phyloP scores from a whole-genome alignment of 2,797 vertebrate species.

The Alca torda region DNA sequence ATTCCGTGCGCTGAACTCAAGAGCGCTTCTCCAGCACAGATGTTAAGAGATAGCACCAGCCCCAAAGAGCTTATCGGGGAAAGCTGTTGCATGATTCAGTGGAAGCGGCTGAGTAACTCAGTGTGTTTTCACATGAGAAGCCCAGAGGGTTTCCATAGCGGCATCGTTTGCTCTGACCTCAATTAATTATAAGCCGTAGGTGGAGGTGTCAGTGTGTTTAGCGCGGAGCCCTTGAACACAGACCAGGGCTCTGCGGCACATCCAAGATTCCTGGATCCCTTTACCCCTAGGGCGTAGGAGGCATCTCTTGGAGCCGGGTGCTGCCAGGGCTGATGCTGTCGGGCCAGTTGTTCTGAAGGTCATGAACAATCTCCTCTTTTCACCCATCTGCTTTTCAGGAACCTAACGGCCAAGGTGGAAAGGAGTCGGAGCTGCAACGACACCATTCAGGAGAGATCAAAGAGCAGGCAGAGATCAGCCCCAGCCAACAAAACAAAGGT shows the following conservation, averaged over 20 bases:
- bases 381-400: slow-evolving; percentile 52
- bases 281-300: neutral
- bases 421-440: slow-evolving; percentile 93
- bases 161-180: neutral
- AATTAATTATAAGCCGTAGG: fast-evolving
- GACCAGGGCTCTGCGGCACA: neutral
- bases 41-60: neutral
- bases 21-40: neutral
- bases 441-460: slow-evolving; percentile 80
- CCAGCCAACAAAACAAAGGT: slow-evolving; percentile 79
- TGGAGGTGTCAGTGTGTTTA: neutral
- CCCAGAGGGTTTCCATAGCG: neutral
- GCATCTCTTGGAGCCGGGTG: neutral
- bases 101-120: neutral
- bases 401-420: slow-evolving; percentile 77
- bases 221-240: fast-evolving
- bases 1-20: neutral
- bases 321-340: neutral
- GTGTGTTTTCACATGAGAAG: neutral
- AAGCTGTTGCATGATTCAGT: neutral
- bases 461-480: slow-evolving; percentile 71
- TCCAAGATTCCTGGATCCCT: neutral
- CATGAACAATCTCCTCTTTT: neutral
- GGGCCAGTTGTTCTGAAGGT: neutral
- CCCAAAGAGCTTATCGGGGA: neutral